A percentile compares a stretch with the other conserved stretches of the same genome.
phyloP scores from a whole-genome alignment of 1,140 invertebrate genomes.

The Listronotus oregonensis region DNA sequence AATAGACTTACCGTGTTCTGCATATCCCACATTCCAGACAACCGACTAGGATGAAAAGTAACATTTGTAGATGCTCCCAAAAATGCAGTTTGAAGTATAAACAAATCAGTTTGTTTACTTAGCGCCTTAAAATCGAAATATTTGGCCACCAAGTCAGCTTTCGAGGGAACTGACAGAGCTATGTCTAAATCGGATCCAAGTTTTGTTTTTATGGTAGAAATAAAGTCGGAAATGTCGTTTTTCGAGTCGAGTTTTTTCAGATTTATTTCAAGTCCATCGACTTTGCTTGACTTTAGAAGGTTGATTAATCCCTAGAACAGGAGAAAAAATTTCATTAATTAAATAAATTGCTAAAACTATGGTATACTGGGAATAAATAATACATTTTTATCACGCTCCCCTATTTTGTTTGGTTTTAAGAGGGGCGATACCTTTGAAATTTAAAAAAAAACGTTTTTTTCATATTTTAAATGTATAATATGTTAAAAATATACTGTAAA shows the following conservation, averaged over 20 bases:
- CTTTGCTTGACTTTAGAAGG: slow-evolving; percentile 60
- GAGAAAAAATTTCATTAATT: slow-evolving; percentile 11
- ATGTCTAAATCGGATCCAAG: slow-evolving; percentile 63
- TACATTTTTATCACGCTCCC: not conserved
- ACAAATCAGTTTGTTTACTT: slow-evolving; percentile 66
- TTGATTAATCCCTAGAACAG: slow-evolving; percentile 60
- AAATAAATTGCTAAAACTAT: not conserved
- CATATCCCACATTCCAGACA: slow-evolving; percentile 79
- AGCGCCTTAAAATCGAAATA: slow-evolving; percentile 71
- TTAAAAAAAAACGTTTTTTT: too few species aligned
- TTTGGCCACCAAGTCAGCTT: slow-evolving; percentile 69
- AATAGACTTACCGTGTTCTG: slow-evolving; percentile 69
- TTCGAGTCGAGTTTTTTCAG: slow-evolving; percentile 63
- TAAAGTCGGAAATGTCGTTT: slow-evolving; percentile 61
- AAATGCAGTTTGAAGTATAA: slow-evolving; percentile 72
- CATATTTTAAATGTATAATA: too few species aligned
- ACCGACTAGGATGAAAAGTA: slow-evolving; percentile 75
- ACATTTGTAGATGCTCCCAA: slow-evolving; percentile 67
- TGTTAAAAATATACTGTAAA: too few species aligned
- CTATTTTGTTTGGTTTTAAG: too few species aligned
- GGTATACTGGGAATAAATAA: not conserved
- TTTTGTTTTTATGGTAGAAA: slow-evolving; percentile 62
- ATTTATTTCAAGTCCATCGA: slow-evolving; percentile 70
- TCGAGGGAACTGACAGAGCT: slow-evolving; percentile 64
- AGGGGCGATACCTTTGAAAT: too few species aligned